Conservation (phyloP, 2,888 invertebrate genomes). For the Diogma glabrata region DNA sequence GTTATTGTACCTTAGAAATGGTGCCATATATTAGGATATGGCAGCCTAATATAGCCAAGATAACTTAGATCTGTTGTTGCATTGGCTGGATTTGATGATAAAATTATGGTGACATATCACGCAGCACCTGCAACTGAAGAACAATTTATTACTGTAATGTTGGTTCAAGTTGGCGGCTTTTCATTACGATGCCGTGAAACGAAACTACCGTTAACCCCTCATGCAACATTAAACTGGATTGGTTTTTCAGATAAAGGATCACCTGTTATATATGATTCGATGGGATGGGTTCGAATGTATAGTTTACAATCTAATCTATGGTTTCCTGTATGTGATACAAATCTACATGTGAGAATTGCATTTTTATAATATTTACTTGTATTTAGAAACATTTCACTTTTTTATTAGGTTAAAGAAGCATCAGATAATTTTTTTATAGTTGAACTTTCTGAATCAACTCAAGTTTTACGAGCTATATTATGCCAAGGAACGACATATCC, state of each 20-base stretch:
- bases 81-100: conserved; percentile 48
- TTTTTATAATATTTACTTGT: too few species aligned
- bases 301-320: conserved; percentile 58
- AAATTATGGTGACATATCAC: conserved; percentile 56
- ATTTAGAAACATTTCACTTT: too few species aligned
- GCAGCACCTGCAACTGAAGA: conserved; percentile 41
- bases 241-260: conserved; percentile 75
- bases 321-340: conserved; percentile 70
- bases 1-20: too few species aligned
- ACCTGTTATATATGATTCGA: conserved; percentile 62
- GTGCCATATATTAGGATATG: too few species aligned
- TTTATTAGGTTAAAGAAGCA: too few species aligned
- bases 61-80: conserved; percentile 61
- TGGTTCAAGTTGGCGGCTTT: conserved; percentile 40
- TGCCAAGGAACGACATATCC: conserved; percentile 87
- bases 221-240: conserved; percentile 55
- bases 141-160: conserved; percentile 43
- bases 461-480: conserved; percentile 67
- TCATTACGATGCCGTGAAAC: conserved; percentile 41
- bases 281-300: conserved; percentile 62
- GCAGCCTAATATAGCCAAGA: too few species aligned
- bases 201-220: conserved; percentile 52
- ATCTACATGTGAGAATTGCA: conserved; percentile 57
- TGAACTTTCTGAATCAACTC: conserved; percentile 64
- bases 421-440: conserved; percentile 66